Base-by-base conservation (phyloP, 1,140 invertebrate genomes). In the Drosophila erecta region DNA sequence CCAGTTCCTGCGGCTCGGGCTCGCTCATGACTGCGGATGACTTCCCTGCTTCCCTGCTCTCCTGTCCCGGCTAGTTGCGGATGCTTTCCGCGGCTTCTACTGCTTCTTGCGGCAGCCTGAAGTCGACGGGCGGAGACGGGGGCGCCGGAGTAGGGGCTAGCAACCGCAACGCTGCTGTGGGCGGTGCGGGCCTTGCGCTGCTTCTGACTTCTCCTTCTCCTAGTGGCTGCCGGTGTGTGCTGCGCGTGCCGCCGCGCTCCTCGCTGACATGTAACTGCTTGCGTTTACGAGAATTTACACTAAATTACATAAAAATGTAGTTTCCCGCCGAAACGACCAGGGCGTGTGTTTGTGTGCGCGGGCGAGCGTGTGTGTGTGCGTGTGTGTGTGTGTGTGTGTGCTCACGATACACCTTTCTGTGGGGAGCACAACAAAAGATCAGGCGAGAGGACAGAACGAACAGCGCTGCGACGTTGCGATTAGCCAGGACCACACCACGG, bases 1-100 rank as follows among this genome's bases (percentile, higher is more conserved):
- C 81, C 17, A 86, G 54, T 56, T 86, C 81, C 49, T 86, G 81
- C 59, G 64, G 60, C 46, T 86, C 79, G 37, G 74, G 65, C 49
- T 86, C 83, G 70, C 74, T 86, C 47, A 50, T 50, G 2, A 12
- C 24, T 53, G 56, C 17, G 33, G n/a, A 12, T 59, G 17, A 12
- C 53, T 27, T n/a, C 30, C 8, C 30, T n/a, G n/a, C n/a, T n/a
- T n/a, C n/a, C n/a, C n/a, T n/a, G n/a, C n/a, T n/a, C n/a, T n/a
- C n/a, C n/a, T 53, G 8, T 58, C 51, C 37, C 33, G 27, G 24
- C 37, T 46, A 14, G 6, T 2, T 44, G 37, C 11, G 14, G 3
- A 38, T 38, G 37, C 14, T 58, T 24, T 50, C 30, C 47, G 12
- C 44, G 27, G 27, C 43, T 10, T 14, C n/a, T 38, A 41, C 30